Evolutionary conservation across 2,113 vertebrate genomes (phyloP), one percentile per base, ranked within the genome.

Genomic region (Pachyramphus minor): DNA sequence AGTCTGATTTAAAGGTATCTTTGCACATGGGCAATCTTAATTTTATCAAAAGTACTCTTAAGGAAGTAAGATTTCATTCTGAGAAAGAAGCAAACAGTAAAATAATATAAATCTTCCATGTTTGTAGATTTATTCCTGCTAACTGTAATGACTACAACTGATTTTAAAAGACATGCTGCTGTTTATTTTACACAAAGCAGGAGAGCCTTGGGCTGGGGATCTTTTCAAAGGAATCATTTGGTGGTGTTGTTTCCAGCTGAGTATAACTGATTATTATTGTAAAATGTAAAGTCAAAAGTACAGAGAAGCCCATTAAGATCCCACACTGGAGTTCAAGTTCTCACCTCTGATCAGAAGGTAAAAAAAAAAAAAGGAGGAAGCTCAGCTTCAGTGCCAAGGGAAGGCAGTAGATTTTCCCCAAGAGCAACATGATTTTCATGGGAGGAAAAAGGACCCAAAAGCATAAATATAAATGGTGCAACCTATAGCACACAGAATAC

Each of bases 21-120:
- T 41, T 47, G 11, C 23, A 47, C 30, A 12, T 8, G 13, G 55
- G 11, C 22, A 12, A 22, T 1, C 2, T 5, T 1, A 28, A 24
- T 24, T 45, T 78, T 11, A 42, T 8, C 33, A 8, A 5, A 55
- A 78, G 5, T 9, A 14, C 50, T 71, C 8, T 14, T 92, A 3
- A 24, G 12, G 35, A 75, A 47, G 25, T 21, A 35, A 78, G 3
- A 42, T 17, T 24, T 39, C 37, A 66, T 7, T 6, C 56, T 7
- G 31, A 63, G 72, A 84, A 79, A 68, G 11, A 45, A 44, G 8
- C 5, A 68, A 59, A 84, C 3, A 31, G 25, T 20, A 59, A 59
- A 81, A 45, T 31, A 66, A 82, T 30, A 76, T 1, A 63, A 19
- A 27, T 15, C 18, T 49, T 37, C 11, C 30, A 24, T 1, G 3